Evolutionary conservation across 2,888 invertebrate genomes (phyloP).

Genomic region (Pseudococcus longispinus): DNA sequence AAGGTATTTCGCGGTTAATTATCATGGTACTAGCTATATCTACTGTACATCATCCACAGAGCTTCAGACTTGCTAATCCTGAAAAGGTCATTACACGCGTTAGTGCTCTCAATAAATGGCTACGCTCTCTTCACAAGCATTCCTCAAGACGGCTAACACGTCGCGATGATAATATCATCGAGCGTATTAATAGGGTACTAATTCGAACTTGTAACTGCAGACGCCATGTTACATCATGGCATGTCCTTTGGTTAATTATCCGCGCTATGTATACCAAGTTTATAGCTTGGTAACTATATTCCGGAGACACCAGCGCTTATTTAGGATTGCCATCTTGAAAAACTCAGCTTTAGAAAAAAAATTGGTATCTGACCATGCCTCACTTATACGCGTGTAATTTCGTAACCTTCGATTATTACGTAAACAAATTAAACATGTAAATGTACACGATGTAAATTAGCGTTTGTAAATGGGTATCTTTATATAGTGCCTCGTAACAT

Average conservation of each 20-base stretch:
- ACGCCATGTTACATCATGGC: background rate
- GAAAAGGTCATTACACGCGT: conserved; percentile 30
- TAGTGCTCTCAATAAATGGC: background rate
- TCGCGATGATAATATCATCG: background rate
- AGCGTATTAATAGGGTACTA: background rate
- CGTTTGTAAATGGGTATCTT: background rate
- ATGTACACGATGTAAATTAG: background rate
- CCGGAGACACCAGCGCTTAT: background rate
- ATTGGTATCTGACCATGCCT: background rate
- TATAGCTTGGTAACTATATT: background rate
- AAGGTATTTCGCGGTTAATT: background rate
- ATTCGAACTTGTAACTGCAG: background rate
- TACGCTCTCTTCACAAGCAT: conserved; percentile 29
- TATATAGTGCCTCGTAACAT: background rate
- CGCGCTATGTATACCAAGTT: background rate
- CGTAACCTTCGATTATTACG: conserved; percentile 31
- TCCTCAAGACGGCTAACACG: background rate
- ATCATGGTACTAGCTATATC: background rate
- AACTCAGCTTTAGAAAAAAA: background rate
- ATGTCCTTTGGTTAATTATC: background rate
- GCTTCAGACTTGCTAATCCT: background rate
- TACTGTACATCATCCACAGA: background rate
- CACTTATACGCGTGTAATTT: background rate
- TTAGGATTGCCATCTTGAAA: background rate
- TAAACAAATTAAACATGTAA: conserved; percentile 26